phyloP scores from a whole-genome alignment of 2,888 invertebrate genomes.

The Dolomedes plantarius region DNA sequence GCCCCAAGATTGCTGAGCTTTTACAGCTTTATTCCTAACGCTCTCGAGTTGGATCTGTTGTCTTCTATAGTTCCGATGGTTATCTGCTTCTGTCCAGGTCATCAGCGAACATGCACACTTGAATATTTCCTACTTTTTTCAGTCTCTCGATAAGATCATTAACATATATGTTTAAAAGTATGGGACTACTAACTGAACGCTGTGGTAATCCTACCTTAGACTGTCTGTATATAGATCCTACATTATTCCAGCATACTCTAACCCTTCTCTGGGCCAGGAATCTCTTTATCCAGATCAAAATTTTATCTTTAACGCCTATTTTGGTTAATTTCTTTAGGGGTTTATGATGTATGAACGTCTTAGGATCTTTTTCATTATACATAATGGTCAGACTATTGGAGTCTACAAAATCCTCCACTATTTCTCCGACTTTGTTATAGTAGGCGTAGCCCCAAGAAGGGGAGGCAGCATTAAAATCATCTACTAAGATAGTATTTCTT shows the following conservation, averaged over 20 bases:
- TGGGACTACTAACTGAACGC: background rate
- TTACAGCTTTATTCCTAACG: background rate
- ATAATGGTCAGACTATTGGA: background rate
- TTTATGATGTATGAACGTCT: constrained; percentile 7
- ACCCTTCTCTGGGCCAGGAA: constrained; percentile 18
- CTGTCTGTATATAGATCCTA: background rate
- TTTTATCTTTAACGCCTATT: too few relatives aligned
- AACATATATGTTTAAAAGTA: background rate
- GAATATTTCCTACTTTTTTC: too few relatives aligned
- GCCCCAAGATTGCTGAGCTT: too few relatives aligned
- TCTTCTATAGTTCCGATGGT: background rate
- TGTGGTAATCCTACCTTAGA: too few relatives aligned
- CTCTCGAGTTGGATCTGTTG: background rate
- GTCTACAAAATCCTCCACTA: background rate
- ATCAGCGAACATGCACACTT: background rate
- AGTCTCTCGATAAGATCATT: too few relatives aligned
- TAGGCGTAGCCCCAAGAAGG: background rate
- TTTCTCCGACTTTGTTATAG: background rate
- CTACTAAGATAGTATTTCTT: background rate
- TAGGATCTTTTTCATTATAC: background rate
- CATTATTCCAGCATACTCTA: background rate
- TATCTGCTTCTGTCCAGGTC: background rate
- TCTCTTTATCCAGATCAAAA: constrained; percentile 15
- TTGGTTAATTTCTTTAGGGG: too few relatives aligned
- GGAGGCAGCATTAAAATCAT: background rate